Evolutionary conservation across 2,797 vertebrate species (phyloP).

Genomic region (Hippocampus kuda): DNA sequence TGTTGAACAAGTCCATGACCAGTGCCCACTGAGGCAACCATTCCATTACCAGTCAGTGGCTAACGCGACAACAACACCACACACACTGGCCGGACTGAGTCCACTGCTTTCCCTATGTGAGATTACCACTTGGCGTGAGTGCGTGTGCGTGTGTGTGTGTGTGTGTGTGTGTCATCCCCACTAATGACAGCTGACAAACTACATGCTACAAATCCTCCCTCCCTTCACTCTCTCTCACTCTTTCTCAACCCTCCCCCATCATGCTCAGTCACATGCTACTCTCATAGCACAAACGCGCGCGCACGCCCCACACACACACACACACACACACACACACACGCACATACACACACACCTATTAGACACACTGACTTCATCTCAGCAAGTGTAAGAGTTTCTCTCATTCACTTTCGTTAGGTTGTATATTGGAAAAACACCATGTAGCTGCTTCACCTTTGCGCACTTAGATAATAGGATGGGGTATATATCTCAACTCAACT

Average conservation of each 20-base stretch:
- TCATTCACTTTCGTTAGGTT: background rate
- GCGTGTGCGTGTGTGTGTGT: background rate
- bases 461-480: background rate
- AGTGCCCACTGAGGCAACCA: conserved; percentile 22
- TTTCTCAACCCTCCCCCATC: conserved; percentile 40
- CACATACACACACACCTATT: conserved; percentile 31
- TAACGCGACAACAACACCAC: conserved; percentile 9
- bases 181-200: conserved; percentile 65
- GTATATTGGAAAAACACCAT: background rate
- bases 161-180: conserved; percentile 45
- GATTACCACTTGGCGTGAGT: conserved; percentile 25
- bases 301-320: background rate
- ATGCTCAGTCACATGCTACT: conserved; percentile 20
- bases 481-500: too few species aligned
- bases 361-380: conserved; percentile 14
- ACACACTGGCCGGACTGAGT: conserved; percentile 6
- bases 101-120: conserved; percentile 23
- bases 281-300: conserved; percentile 24
- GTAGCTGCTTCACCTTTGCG: background rate
- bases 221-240: conserved; percentile 41
- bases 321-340: too few species aligned
- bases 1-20: conserved; percentile 46
- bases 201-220: conserved; percentile 58
- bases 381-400: background rate
- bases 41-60: conserved; percentile 36